Percentiles rank a stretch among this genome's conserved stretches.
Conservation (phyloP, 2,888 invertebrate species). For the Heliconius cydno region DNA sequence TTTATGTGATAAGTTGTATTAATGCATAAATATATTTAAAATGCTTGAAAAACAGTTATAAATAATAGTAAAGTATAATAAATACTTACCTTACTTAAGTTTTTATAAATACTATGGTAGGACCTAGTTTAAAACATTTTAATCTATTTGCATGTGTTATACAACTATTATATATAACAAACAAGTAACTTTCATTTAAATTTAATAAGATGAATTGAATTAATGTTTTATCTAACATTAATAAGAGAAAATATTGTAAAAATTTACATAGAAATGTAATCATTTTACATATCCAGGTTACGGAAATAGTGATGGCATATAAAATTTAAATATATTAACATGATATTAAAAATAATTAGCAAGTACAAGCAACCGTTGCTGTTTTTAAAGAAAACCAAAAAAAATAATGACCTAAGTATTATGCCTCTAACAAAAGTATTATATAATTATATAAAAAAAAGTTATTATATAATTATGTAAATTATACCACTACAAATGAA, state of each 20-base stretch:
- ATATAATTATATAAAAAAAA: neutral
- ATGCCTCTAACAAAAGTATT: neutral
- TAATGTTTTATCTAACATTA: neutral
- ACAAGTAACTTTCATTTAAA: neutral
- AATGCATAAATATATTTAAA: neutral
- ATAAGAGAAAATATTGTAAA: conserved; percentile 4
- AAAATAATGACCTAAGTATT: neutral
- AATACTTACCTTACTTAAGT: too few species aligned
- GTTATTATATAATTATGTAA: neutral
- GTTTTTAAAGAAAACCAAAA: neutral
- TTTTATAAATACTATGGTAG: too few species aligned
- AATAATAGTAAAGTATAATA: too few species aligned
- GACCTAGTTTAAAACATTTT: neutral
- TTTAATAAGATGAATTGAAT: neutral
- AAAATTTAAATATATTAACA: neutral
- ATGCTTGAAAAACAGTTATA: neutral
- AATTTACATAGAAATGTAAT: conserved; percentile 15
- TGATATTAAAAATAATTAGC: conserved; percentile 3
- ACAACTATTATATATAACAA: neutral
- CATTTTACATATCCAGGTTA: conserved; percentile 9
- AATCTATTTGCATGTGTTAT: neutral
- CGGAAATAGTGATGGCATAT: neutral
- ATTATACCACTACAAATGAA: too few species aligned
- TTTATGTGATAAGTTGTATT: neutral
- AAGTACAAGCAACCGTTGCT: neutral